Evolutionary conservation across 1,140 invertebrate species (phyloP).

Genomic region (Drosophila fuyamai): DNA sequence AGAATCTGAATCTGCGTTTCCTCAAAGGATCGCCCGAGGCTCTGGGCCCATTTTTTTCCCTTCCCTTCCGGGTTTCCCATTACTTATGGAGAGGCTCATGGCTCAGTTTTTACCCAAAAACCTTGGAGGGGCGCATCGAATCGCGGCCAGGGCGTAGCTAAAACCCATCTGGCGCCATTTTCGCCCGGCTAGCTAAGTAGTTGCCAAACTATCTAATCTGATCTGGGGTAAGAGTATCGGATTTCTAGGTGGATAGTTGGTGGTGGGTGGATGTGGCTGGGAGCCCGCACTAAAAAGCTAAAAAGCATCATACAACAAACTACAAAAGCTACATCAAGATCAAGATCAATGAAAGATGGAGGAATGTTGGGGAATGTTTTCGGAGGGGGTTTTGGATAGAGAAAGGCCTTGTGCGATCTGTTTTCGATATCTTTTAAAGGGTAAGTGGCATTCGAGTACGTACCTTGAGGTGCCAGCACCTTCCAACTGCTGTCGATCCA

Average conservation of each 20-base stretch:
- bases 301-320: conserved; percentile 58
- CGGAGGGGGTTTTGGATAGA: conserved; percentile 7
- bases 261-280: conserved; percentile 14
- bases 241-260: conserved; percentile 14
- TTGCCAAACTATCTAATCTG: neutral
- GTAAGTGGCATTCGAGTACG: conserved; percentile 10
- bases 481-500: conserved; percentile 84
- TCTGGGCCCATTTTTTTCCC: neutral
- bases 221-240: conserved; percentile 23
- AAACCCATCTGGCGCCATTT: conserved; percentile 62
- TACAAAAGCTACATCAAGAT: conserved; percentile 54
- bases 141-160: conserved; percentile 6
- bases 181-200: conserved; percentile 2
- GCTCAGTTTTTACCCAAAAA: conserved; percentile 7
- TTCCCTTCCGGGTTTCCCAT: conserved; percentile 21
- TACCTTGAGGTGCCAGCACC: conserved; percentile 85
- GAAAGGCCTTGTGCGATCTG: conserved; percentile 10
- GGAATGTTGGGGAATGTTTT: conserved; percentile 5
- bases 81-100: conserved; percentile 14
- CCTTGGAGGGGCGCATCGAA: conserved; percentile 46
- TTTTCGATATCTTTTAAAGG: conserved; percentile 1
- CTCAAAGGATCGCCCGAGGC: neutral
- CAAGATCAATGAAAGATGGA: conserved; percentile 46
- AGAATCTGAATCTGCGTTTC: neutral
- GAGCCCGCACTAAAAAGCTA: conserved; percentile 42